phyloP scores from a whole-genome alignment of 2,797 vertebrate genomes.

The Acestrorhynchus altus region DNA sequence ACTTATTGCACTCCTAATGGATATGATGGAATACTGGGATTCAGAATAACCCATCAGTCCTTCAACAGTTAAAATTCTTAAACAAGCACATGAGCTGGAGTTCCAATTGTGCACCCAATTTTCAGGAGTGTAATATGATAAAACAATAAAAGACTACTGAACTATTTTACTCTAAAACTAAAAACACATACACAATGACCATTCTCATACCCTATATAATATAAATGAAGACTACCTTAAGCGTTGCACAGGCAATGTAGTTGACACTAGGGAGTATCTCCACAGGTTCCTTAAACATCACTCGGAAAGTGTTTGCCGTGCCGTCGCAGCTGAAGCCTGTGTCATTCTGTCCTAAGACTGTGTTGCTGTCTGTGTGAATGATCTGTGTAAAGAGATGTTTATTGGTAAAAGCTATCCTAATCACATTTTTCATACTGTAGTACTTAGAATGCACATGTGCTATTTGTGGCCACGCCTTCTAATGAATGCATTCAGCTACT shows the following conservation, averaged over 20 bases:
- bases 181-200: background rate
- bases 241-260: conserved; percentile 96
- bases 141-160: too few species aligned
- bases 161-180: too few species aligned
- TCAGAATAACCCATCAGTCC: too few species aligned
- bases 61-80: too few species aligned
- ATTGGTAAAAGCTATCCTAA: background rate
- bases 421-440: background rate
- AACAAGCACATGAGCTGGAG: too few species aligned
- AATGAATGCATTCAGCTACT: too few species aligned
- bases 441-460: too few species aligned
- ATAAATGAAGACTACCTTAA: conserved; percentile 84
- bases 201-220: background rate
- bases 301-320: conserved; percentile 92
- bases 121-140: too few species aligned
- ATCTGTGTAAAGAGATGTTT: conserved; percentile 77
- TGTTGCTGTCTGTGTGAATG: conserved; percentile 96
- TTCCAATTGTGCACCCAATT: too few species aligned
- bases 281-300: conserved; percentile 98
- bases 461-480: too few species aligned
- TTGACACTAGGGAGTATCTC: conserved; percentile 95
- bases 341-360: conserved; percentile 94
- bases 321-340: conserved; percentile 98
- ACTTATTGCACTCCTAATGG: too few species aligned
- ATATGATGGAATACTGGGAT: too few species aligned